Percentiles rank a stretch among this genome's conserved stretches.
These are phyloP conservation scores for Lasiurus borealis DNA, from an alignment of 2,113 vertebrate genomes.

Conservation along the genomic window DNA sequence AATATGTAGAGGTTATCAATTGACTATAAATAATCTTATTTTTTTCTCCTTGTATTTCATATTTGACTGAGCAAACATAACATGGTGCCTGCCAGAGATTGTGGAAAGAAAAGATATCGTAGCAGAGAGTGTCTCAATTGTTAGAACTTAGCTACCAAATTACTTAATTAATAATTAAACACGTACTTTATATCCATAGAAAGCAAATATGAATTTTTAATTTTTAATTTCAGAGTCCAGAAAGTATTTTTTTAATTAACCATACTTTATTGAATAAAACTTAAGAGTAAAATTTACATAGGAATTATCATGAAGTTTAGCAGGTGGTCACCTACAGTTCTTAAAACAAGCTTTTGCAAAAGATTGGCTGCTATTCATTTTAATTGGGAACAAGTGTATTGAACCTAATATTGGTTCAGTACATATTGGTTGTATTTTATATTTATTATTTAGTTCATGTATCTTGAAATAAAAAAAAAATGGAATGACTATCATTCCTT, in stretches of 20 bases:
- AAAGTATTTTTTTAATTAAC: background rate
- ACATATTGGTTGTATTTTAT: conserved; percentile 22
- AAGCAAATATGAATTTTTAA: background rate
- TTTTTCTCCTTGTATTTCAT: conserved; percentile 45
- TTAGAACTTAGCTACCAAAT: conserved; percentile 36
- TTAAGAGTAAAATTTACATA: background rate
- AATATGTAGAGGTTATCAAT: conserved; percentile 46
- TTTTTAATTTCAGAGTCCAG: too few relatives aligned
- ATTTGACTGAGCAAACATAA: background rate
- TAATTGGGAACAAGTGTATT: conserved; percentile 58
- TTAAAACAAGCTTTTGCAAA: conserved; percentile 46
- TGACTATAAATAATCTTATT: background rate
- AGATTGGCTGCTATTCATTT: background rate
- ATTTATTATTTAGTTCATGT: conserved; percentile 42
- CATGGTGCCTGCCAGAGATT: background rate
- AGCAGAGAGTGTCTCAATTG: background rate
- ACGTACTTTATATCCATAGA: background rate
- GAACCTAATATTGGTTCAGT: background rate
- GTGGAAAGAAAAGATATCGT: background rate
- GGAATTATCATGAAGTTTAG: conserved; percentile 20
- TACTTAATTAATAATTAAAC: conserved; percentile 34
- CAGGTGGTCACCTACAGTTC: background rate
- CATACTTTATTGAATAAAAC: background rate
- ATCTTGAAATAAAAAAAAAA: conserved; percentile 59
- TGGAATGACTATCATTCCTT: conserved; percentile 52